Evolutionary conservation across 2,797 vertebrate species (phyloP), one percentile per base, ranked within the genome.

Genomic region (Halcyon smyrnensis): DNA sequence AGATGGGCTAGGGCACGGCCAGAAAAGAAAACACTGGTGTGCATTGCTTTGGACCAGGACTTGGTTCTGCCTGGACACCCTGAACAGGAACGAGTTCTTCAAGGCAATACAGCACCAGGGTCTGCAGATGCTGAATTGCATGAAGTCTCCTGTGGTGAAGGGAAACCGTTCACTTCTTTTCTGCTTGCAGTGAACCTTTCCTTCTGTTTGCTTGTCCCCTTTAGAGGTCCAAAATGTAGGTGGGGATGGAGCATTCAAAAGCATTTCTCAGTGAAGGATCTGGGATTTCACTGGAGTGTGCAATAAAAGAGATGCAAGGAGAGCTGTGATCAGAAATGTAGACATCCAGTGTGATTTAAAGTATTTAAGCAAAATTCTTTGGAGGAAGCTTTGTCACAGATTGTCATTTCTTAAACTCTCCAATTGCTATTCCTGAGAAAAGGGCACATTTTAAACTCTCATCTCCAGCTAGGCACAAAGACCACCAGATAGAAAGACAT

Each of bases 401-500:
- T 68, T 87, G 36, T 34, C 3, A 68, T 62, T 88, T 84, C 57
- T 76, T 79, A 51, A 84, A 48, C 24, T 59, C 53, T 71, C 64
- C 39, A 67, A 36, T 74, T 74, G 41, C 27, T 84, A 8, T 89
- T 80, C 56, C 41, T 57, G 32, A 41, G 41, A 62, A 73, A 87
- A 77, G 32, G 77, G 79, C 67, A 65, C 43, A 79, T 75, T 46
- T 86, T 90, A 62, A 95, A 87, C 36, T 87, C 70, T 83, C n/a
- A 34, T 78, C 48, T 95, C 45, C 45, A 89, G 36, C 56, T 73
- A 90, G 50, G 16, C 45, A 93, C 56, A 56, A 92, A 77, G 87
- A 91, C 71, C 68, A 60, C 81, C 81, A 95, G 59, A 90, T 74
- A 57, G 67, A 90, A 67, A 78, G 63, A 90, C 51, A 80, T 93